A percentile compares a stretch with the other conserved stretches of the same genome.
Evolutionary conservation across 2,113 vertebrate genomes (phyloP).

Genomic region (Carettochelys insculpta): DNA sequence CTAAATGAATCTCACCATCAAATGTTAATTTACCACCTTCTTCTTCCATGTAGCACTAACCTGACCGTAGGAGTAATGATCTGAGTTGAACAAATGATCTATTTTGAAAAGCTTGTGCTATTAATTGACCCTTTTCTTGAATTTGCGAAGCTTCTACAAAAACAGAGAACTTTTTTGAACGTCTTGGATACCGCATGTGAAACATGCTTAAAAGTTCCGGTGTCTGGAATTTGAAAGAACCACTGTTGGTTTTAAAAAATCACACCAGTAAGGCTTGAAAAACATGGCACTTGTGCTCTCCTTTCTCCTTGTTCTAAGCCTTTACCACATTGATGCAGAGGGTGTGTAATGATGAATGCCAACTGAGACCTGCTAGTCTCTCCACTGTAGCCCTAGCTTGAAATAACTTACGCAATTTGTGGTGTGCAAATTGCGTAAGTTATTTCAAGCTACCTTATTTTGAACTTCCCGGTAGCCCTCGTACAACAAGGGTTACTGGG

Average conservation of each 20-base stretch:
- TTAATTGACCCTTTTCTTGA: not conserved
- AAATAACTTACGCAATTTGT: too few relatives aligned
- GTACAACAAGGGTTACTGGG: too few relatives aligned
- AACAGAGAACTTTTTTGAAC: not conserved
- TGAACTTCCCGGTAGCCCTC: too few relatives aligned
- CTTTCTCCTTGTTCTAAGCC: not conserved
- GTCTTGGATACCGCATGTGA: not conserved
- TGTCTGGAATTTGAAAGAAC: not conserved
- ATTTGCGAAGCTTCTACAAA: not conserved
- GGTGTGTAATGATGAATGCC: not conserved
- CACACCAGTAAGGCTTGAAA: not conserved
- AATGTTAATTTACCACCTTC: not conserved
- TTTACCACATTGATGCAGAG: not conserved
- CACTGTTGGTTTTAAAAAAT: not conserved
- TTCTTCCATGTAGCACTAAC: too few relatives aligned
- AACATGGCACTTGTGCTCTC: not conserved
- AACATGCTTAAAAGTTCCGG: not conserved
- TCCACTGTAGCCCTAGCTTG: too few relatives aligned
- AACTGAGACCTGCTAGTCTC: not conserved
- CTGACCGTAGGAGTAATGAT: not conserved
- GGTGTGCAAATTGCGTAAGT: too few relatives aligned
- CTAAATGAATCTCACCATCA: not conserved
- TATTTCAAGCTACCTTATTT: too few relatives aligned
- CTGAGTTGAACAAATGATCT: not conserved
- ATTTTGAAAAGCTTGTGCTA: not conserved